Evolutionary conservation across 1,140 invertebrate genomes (phyloP).

Genomic region (Drosophila nikananu): DNA sequence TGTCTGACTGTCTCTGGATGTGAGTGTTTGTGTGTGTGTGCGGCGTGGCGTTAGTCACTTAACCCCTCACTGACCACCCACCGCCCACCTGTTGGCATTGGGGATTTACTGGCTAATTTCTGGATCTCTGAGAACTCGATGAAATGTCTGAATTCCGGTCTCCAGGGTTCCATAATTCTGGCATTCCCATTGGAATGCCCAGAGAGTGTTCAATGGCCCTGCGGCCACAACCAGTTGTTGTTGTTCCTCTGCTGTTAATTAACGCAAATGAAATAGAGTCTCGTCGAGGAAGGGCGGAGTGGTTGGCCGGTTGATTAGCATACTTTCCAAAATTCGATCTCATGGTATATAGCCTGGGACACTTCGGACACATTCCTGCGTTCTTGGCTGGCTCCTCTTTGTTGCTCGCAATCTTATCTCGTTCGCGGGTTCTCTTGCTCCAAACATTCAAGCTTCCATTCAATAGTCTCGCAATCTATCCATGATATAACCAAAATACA

Average conservation of each 20-base stretch:
- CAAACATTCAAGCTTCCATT: slow-evolving; percentile 30
- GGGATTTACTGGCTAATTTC: slow-evolving; percentile 21
- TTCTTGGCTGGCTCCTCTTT: not conserved
- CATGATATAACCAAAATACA: slow-evolving; percentile 32
- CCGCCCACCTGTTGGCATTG: slow-evolving; percentile 21
- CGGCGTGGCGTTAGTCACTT: slow-evolving; percentile 50
- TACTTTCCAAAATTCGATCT: slow-evolving; percentile 10
- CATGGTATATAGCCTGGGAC: not conserved
- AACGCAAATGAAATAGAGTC: not conserved
- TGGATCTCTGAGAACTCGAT: not conserved
- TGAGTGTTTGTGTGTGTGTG: slow-evolving; percentile 8
- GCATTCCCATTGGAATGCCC: not conserved
- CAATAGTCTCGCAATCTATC: slow-evolving; percentile 30
- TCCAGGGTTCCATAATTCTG: not conserved
- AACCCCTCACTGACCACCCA: slow-evolving; percentile 22
- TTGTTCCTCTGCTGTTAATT: not conserved
- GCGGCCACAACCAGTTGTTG: slow-evolving; percentile 5
- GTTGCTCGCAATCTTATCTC: slow-evolving; percentile 30
- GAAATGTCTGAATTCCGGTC: not conserved
- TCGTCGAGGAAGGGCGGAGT: not conserved
- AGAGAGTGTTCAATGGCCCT: slow-evolving; percentile 2
- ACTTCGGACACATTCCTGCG: slow-evolving; percentile 14
- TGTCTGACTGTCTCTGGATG: not conserved
- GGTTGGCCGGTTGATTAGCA: slow-evolving; percentile 17
- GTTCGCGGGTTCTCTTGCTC: not conserved